Conservation (phyloP, 2,113 vertebrate species). For the Odontesthes bonariensis region DNA sequence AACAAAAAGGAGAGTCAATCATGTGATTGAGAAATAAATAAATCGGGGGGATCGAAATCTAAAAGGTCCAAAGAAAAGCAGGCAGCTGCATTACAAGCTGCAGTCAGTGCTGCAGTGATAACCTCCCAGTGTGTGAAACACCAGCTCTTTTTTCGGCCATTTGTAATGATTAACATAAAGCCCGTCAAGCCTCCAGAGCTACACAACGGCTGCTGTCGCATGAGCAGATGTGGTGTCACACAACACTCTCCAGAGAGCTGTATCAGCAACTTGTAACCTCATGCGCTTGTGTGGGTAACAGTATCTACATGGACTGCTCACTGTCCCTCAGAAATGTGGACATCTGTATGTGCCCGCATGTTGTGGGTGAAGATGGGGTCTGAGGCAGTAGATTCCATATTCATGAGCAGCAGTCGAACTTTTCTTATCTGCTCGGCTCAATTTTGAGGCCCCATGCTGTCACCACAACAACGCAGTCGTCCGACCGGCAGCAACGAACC, state of each 20-base stretch:
- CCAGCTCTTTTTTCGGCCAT: conserved; percentile 53
- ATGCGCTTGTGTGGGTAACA: neutral
- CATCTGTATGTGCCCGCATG: neutral
- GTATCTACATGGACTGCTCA: conserved; percentile 29
- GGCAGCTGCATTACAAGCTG: conserved; percentile 30
- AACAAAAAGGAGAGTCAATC: neutral
- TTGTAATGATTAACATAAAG: conserved; percentile 65
- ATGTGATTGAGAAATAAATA: conserved; percentile 14
- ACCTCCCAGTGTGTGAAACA: conserved; percentile 46
- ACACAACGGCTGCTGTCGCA: conserved; percentile 52
- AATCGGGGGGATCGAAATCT: conserved; percentile 20
- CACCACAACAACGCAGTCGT: conserved; percentile 8
- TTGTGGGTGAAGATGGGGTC: conserved; percentile 11
- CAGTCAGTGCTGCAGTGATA: conserved; percentile 33
- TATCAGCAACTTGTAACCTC: conserved; percentile 55
- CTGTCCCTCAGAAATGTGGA: conserved; percentile 26
- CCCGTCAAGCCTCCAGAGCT: conserved; percentile 34
- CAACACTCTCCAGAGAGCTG: conserved; percentile 45
- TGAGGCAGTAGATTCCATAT: conserved; percentile 44
- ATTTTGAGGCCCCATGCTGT: conserved; percentile 38
- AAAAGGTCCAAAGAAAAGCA: conserved; percentile 21
- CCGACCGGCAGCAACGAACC: conserved; percentile 32
- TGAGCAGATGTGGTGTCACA: conserved; percentile 43
- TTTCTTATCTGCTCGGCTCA: conserved; percentile 65
- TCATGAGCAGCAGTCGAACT: conserved; percentile 41